These are phyloP conservation scores for Halictus ligatus DNA, from an alignment of 2,888 invertebrate genomes.

Conservation along the genomic window DNA sequence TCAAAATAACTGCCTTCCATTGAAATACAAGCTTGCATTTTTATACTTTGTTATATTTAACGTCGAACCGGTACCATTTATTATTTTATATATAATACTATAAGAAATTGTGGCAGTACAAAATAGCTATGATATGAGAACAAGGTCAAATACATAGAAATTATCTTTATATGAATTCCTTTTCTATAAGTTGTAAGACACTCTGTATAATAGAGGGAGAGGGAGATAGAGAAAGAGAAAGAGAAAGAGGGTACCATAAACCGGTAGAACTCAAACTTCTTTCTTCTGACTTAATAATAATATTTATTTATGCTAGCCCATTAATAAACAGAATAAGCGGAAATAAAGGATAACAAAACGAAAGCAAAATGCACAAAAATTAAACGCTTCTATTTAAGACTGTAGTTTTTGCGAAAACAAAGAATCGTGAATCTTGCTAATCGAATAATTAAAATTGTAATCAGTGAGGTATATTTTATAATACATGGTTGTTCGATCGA, in stretches of 20 bases:
- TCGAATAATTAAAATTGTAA: constrained; percentile 31
- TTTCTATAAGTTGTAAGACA: not conserved
- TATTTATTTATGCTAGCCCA: not conserved
- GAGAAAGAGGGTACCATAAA: not conserved
- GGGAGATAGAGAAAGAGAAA: too few relatives aligned
- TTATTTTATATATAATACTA: not conserved
- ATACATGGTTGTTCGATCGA: constrained; percentile 11
- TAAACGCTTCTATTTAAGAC: not conserved
- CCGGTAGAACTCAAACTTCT: not conserved
- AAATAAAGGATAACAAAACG: not conserved
- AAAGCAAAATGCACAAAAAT: not conserved
- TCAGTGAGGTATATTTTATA: constrained; percentile 28
- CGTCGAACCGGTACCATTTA: not conserved
- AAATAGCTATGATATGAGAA: not conserved
- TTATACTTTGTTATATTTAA: not conserved
- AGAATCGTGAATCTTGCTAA: constrained; percentile 6
- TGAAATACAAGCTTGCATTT: not conserved
- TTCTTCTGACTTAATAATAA: constrained; percentile 11
- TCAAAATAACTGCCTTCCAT: not conserved
- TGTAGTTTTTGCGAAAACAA: not conserved
- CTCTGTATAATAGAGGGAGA: not conserved
- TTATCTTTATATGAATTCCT: not conserved
- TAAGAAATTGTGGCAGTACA: not conserved
- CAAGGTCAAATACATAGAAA: not conserved
- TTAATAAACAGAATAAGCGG: not conserved